phyloP scores from a whole-genome alignment of 2,113 vertebrate species.

The Calyptomena viridis region DNA sequence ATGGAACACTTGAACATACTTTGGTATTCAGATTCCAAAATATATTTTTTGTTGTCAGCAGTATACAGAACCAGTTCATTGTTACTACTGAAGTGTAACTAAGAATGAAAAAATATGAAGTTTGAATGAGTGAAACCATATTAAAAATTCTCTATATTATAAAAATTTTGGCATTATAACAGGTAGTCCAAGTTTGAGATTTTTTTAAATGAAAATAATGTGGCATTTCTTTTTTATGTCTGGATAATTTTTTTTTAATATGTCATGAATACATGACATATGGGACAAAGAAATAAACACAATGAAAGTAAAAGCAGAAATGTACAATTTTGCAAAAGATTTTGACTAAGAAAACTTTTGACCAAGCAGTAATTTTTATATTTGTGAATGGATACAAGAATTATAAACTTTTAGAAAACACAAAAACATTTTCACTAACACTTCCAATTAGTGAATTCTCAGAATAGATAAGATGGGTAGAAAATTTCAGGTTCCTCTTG shows the following conservation, averaged over 20 bases:
- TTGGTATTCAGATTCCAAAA: background rate
- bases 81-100: background rate
- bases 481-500: background rate
- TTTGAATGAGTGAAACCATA: background rate
- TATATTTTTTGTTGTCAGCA: background rate
- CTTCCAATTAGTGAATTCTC: background rate
- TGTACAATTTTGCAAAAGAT: background rate
- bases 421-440: background rate
- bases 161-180: background rate
- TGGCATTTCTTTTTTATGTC: fast-evolving
- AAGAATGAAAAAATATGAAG: background rate
- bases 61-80: background rate
- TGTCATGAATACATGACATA: background rate
- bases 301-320: background rate
- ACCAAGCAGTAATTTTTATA: background rate
- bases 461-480: background rate
- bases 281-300: background rate
- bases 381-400: background rate
- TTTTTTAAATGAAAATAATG: background rate
- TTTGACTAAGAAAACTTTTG: background rate
- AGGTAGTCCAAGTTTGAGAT: background rate
- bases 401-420: background rate
- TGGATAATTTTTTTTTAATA: background rate
- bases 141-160: background rate
- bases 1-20: background rate